Evolutionary conservation across 2,113 vertebrate genomes (phyloP), one percentile per base, ranked within the genome.

Genomic region (Bombycilla garrulus): DNA sequence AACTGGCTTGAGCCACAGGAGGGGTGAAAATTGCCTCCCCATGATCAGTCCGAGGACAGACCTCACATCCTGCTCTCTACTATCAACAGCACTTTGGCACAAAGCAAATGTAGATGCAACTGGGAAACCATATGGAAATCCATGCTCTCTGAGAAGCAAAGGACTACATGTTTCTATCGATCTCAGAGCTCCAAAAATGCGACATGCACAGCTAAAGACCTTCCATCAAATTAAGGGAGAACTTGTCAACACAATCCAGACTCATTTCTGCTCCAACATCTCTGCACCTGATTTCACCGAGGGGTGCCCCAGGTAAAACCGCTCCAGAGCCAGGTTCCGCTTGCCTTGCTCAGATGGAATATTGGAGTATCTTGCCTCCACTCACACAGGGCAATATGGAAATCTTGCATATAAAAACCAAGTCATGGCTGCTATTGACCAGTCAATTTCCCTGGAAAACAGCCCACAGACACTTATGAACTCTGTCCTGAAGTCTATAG

Each of bases 401-500:
- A 85, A 40, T 12, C 9, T 12, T 84, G 22, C 15, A 29, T 4
- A 21, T 44, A 87, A 90, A 70, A 60, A n/a, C 2, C 58, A 54
- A 74, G 44, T 29, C 50, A 26, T 5, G 36, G n/a, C 40, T 66
- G 7, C 24, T 70, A 36, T 3, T 13, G 18, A 54, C 6, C n/a
- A 54, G 45, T 19, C 10, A 28, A 50, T 66, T 83, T 88, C 26
- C 17, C 35, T 47, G 51, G 19, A 36, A 23, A 25, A 65, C 0
- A 47, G 29, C 23, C 77, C 33, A 24, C 11, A 26, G 18, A n/a
- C 66, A 98, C 98, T 97, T 81, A 99, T 99, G 97, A 98, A 98
- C 48, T 44, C 40, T 61, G 98, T 96, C 22, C 54, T 91, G 95
- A 99, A 99, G 12, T 40, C 29, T 6, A 97, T 98, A 5, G 98